A percentile compares a stretch with the other conserved stretches of the same genome.
These are phyloP conservation scores for Conus betulinus DNA, from an alignment of 1,140 invertebrate species.

Conservation along the genomic window DNA sequence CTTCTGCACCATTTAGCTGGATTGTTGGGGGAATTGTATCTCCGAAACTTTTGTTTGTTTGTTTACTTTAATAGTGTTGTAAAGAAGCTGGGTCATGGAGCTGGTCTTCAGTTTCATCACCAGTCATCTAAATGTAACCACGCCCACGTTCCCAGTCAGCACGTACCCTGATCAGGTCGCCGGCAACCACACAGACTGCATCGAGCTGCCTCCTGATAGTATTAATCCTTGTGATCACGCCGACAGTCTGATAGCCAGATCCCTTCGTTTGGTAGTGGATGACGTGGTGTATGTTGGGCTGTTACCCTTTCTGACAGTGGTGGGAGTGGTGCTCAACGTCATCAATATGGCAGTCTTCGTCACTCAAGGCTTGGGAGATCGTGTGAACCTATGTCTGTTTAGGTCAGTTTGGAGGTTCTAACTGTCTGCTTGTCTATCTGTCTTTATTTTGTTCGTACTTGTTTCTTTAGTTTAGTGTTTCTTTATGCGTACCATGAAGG, in stretches of 20 bases:
- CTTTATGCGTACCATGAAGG: neutral
- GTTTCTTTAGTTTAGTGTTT: neutral
- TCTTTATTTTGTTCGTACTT: no score
- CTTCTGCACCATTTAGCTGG: neutral
- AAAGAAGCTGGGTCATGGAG: neutral
- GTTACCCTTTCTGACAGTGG: neutral
- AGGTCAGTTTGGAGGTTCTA: no score
- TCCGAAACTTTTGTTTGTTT: no score
- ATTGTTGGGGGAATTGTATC: neutral
- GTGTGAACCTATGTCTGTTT: neutral
- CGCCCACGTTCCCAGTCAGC: neutral
- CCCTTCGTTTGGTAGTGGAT: neutral
- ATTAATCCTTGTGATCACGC: neutral
- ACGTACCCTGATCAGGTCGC: neutral
- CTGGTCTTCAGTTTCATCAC: neutral
- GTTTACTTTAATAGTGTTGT: no score
- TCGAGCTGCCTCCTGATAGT: neutral
- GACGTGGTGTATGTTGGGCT: neutral
- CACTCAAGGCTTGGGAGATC: neutral
- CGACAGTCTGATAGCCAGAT: neutral
- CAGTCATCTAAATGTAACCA: neutral
- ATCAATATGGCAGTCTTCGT: neutral
- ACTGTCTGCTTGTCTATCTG: no score
- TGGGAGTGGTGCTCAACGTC: neutral
- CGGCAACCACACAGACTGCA: neutral